Conservation (phyloP, 1,140 invertebrate species). For the Archegozetes longisetosus region DNA sequence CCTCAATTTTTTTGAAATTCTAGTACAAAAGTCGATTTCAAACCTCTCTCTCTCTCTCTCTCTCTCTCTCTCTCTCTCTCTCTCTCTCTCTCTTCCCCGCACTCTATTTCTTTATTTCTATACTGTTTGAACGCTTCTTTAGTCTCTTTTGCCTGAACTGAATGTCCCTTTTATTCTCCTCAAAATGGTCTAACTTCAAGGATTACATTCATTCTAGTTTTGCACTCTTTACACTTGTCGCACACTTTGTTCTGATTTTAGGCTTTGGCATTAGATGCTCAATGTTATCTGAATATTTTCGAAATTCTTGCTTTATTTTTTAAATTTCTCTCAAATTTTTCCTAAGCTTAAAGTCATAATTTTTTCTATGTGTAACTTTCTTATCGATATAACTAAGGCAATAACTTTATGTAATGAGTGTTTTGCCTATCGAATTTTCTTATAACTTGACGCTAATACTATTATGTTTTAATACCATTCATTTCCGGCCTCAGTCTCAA, state of each 20-base stretch:
- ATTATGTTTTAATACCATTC: too few species aligned
- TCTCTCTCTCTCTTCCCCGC: constrained; percentile 6
- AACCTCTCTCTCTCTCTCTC: constrained; percentile 9
- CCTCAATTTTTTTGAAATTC: too few species aligned
- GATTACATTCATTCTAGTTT: not conserved
- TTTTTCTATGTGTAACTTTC: too few species aligned
- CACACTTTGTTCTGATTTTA: not conserved
- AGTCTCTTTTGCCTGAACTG: not conserved
- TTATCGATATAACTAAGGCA: too few species aligned
- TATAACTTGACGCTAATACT: too few species aligned
- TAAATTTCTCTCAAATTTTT: too few species aligned
- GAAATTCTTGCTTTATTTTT: too few species aligned
- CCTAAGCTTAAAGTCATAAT: too few species aligned
- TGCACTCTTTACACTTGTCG: not conserved
- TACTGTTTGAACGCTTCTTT: not conserved
- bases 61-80: constrained; percentile 10
- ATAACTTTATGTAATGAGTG: too few species aligned
- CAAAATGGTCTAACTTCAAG: not conserved
- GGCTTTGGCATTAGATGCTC: constrained; percentile 12
- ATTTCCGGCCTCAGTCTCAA: too few species aligned
- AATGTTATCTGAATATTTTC: not conserved
- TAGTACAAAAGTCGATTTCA: not conserved
- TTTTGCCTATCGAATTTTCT: too few species aligned
- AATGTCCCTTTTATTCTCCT: not conserved
- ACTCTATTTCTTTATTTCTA: not conserved